Evolutionary conservation across 2,888 invertebrate species (phyloP).

Genomic region (Perizoma affinitatum): DNA sequence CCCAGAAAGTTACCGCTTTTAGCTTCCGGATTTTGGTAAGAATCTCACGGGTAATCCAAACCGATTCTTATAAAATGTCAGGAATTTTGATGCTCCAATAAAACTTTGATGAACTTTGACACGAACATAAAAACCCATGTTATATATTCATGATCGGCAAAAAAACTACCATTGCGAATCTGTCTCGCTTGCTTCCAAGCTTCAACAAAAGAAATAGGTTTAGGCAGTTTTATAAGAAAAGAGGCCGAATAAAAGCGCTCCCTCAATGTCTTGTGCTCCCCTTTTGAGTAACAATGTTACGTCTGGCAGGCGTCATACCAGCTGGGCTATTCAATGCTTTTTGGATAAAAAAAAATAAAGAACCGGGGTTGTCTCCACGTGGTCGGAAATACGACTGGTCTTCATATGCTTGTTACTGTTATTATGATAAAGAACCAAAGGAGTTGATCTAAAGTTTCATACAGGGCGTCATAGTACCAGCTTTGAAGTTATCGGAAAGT

Average conservation of each 20-base stretch:
- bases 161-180: constrained; percentile 66
- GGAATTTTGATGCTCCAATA: constrained; percentile 40
- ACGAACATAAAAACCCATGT: constrained; percentile 62
- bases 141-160: constrained; percentile 52
- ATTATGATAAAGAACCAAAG: constrained; percentile 37
- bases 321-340: constrained; percentile 75
- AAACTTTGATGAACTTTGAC: constrained; percentile 72
- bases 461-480: too few relatives aligned
- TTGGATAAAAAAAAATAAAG: constrained; percentile 43
- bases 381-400: constrained; percentile 67
- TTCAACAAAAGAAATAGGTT: constrained; percentile 60
- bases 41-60: constrained; percentile 15
- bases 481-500: too few relatives aligned
- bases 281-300: constrained; percentile 72
- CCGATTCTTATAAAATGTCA: constrained; percentile 9
- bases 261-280: constrained; percentile 68
- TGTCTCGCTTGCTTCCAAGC: constrained; percentile 49
- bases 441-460: too few relatives aligned
- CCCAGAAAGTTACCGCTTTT: neutral
- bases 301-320: constrained; percentile 69
- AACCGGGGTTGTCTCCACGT: constrained; percentile 64
- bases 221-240: constrained; percentile 37
- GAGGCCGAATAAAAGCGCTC: constrained; percentile 57
- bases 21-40: neutral
- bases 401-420: constrained; percentile 35